Evolutionary conservation across 2,113 vertebrate genomes (phyloP).

Genomic region (Proterorhinus semilunaris): DNA sequence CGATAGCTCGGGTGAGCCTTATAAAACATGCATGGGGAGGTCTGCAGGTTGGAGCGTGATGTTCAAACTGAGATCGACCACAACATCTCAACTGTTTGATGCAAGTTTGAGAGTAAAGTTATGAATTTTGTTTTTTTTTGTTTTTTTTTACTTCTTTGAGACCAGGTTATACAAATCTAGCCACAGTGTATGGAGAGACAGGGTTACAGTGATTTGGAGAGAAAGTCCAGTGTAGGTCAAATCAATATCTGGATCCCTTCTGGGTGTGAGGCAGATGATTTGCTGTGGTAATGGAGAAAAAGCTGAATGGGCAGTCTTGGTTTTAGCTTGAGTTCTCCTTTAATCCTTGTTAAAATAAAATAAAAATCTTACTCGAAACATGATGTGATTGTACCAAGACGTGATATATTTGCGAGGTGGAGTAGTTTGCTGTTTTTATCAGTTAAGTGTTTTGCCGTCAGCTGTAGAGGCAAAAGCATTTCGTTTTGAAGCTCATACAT

Average conservation of each 20-base stretch:
- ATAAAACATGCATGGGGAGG: neutral
- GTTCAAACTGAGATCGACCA: neutral
- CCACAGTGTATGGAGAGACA: neutral
- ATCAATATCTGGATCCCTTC: neutral
- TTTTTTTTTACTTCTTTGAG: too few species aligned
- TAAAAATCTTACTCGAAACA: neutral
- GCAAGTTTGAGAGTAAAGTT: neutral
- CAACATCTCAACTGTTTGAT: neutral
- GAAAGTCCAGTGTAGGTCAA: neutral
- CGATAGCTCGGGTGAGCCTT: constrained; percentile 24
- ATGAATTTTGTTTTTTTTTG: neutral
- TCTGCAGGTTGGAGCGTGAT: neutral
- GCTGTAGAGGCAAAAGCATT: constrained; percentile 1
- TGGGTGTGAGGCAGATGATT: constrained; percentile 1
- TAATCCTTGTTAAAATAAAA: neutral
- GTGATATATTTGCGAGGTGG: neutral
- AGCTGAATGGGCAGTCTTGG: neutral
- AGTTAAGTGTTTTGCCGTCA: neutral
- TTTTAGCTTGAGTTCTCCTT: neutral
- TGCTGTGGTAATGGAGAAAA: neutral
- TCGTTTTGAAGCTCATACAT: constrained; percentile 31
- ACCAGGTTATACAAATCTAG: neutral
- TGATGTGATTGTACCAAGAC: neutral
- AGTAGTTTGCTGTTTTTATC: constrained; percentile 25
- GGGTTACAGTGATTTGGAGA: neutral